A percentile compares a stretch with the other conserved stretches of the same genome.
Conservation (phyloP, 1,140 invertebrate species). For the Holcopasites calliopsidis region DNA sequence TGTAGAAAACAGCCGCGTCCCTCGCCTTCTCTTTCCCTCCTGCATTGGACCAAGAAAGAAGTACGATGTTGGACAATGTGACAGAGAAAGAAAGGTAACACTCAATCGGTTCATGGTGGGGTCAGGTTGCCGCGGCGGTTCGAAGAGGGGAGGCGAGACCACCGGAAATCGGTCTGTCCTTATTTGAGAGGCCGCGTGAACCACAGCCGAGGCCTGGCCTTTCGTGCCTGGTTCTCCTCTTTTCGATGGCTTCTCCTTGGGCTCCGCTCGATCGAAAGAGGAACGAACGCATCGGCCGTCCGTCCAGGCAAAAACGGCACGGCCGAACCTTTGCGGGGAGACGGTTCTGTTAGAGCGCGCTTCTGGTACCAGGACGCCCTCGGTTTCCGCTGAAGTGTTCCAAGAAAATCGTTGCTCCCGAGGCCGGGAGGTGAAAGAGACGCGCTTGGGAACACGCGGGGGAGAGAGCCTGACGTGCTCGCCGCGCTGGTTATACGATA, state of each 20-base stretch:
- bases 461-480: slow-evolving; percentile 21
- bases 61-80: not conserved
- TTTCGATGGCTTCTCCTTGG: slow-evolving; percentile 46
- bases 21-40: not conserved
- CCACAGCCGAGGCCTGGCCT: slow-evolving; percentile 50
- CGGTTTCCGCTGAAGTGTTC: slow-evolving; percentile 20
- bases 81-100: slow-evolving; percentile 36
- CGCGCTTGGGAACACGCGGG: slow-evolving; percentile 7
- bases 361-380: slow-evolving; percentile 33
- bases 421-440: not conserved
- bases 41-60: slow-evolving; percentile 30
- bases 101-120: slow-evolving; percentile 35
- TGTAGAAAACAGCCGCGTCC: not conserved
- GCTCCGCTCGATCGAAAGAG: slow-evolving; percentile 36
- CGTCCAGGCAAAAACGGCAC: slow-evolving; percentile 40
- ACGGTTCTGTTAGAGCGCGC: slow-evolving; percentile 4
- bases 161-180: slow-evolving; percentile 74
- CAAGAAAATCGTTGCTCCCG: slow-evolving; percentile 36
- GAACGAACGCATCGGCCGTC: slow-evolving; percentile 10
- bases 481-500: slow-evolving; percentile 36
- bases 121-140: slow-evolving; percentile 37
- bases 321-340: slow-evolving; percentile 9
- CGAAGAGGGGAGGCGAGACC: slow-evolving; percentile 48
- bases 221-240: slow-evolving; percentile 43
- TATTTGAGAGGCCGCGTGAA: slow-evolving; percentile 69